A percentile compares a stretch with the other conserved stretches of the same genome.
Evolutionary conservation across 2,797 vertebrate species (phyloP).

Genomic region (Ibycter americanus): DNA sequence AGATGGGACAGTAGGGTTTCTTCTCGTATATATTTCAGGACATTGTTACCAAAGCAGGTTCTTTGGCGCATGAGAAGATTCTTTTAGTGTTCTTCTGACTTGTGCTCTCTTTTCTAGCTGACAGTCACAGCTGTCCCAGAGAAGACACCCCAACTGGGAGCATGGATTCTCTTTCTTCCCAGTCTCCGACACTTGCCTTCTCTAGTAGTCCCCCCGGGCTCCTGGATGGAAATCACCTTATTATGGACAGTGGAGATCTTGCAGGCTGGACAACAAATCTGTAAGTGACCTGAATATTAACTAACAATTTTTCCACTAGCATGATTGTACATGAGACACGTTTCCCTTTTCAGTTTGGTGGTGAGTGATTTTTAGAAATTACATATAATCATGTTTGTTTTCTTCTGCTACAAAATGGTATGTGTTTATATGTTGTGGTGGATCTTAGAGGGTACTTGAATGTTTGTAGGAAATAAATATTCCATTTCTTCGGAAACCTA

Average conservation of each 20-base stretch:
- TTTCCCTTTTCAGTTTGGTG: neutral
- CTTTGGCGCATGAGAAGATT: neutral
- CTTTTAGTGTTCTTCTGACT: neutral
- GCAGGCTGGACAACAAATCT: slow-evolving; percentile 68
- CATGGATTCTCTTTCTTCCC: slow-evolving; percentile 91
- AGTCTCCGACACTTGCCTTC: slow-evolving; percentile 81
- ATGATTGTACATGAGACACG: neutral
- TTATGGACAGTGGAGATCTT: slow-evolving; percentile 51
- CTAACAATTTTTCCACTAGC: neutral
- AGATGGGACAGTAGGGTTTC: neutral
- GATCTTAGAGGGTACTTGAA: neutral
- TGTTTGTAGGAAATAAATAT: neutral
- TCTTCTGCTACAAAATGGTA: neutral
- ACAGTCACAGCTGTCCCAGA: slow-evolving; percentile 73
- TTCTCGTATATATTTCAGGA: neutral
- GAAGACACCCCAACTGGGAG: slow-evolving; percentile 89
- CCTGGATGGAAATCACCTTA: slow-evolving; percentile 75
- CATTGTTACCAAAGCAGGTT: neutral
- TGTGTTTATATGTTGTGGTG: neutral
- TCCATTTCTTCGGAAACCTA: neutral
- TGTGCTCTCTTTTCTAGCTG: slow-evolving; percentile 58
- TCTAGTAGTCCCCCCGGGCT: slow-evolving; percentile 79
- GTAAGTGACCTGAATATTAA: slow-evolving; percentile 69
- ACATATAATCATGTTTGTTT: neutral
- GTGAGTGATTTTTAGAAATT: neutral